phyloP scores from a whole-genome alignment of 2,888 invertebrate species.

The Lithophane socia region DNA sequence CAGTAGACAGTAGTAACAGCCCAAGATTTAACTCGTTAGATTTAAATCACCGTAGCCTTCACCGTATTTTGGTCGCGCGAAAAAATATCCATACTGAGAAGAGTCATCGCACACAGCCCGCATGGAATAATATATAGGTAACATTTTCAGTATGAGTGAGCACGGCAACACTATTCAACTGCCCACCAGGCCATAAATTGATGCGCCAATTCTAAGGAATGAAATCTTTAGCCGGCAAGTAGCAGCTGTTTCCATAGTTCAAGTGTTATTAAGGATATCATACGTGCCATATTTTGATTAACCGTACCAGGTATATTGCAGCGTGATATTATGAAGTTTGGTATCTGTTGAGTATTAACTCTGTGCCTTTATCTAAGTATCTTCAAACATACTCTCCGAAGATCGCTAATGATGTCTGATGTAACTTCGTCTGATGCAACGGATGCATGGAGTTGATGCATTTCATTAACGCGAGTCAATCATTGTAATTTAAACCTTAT shows the following conservation, averaged over 20 bases:
- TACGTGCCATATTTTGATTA: neutral
- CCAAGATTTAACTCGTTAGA: too few relatives aligned
- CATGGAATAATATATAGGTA: too few relatives aligned
- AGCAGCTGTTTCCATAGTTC: neutral
- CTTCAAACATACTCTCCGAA: conserved; percentile 20
- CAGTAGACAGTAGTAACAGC: too few relatives aligned
- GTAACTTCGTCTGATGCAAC: conserved; percentile 9
- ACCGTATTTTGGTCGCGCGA: too few relatives aligned
- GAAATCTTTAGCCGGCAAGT: too few relatives aligned
- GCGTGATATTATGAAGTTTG: neutral
- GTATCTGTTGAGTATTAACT: neutral
- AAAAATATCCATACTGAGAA: too few relatives aligned
- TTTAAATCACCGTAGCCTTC: too few relatives aligned
- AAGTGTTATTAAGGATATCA: neutral
- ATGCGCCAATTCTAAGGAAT: too few relatives aligned
- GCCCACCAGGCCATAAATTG: too few relatives aligned
- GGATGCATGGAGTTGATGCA: neutral
- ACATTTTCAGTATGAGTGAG: too few relatives aligned
- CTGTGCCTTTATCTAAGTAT: neutral
- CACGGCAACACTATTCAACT: too few relatives aligned
- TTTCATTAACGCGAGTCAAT: neutral
- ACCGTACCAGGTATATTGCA: neutral
- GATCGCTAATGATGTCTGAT: conserved; percentile 49
- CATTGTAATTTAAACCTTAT: conserved; percentile 4
- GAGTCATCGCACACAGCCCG: too few relatives aligned